Conservation (phyloP, 2,888 invertebrate genomes). For the Atrina japonica region DNA sequence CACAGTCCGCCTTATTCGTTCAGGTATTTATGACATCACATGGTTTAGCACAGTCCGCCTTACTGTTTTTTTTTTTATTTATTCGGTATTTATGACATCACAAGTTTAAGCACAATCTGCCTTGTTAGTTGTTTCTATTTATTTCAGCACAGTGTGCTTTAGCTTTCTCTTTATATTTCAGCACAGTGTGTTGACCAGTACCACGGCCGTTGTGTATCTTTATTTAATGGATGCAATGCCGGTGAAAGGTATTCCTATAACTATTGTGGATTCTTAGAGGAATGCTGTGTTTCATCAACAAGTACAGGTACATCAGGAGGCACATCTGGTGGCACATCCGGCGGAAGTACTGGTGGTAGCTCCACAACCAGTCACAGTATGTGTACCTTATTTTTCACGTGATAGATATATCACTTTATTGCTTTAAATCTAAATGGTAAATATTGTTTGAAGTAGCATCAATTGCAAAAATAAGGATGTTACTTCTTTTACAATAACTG, state of each 20-base stretch:
- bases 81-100: too few species aligned
- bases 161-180: slow-evolving; percentile 17
- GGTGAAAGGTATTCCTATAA: slow-evolving; percentile 53
- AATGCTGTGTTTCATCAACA: slow-evolving; percentile 50
- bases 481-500: too few species aligned
- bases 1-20: too few species aligned
- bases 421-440: neutral
- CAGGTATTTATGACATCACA: too few species aligned
- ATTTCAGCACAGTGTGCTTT: neutral
- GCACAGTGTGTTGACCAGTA: slow-evolving; percentile 21
- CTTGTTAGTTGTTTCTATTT: too few species aligned
- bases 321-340: neutral
- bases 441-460: neutral
- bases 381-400: neutral
- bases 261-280: slow-evolving; percentile 56
- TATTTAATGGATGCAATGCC: slow-evolving; percentile 43
- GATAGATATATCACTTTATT: too few species aligned
- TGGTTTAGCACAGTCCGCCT: too few species aligned
- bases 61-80: too few species aligned
- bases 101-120: too few species aligned
- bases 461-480: neutral
- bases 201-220: slow-evolving; percentile 35
- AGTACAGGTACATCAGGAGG: slow-evolving; percentile 13
- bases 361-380: slow-evolving; percentile 13
- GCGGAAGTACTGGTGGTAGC: slow-evolving; percentile 15